Percentiles rank a stretch among this genome's conserved stretches.
These are phyloP conservation scores for Dasypogon diadema DNA, from an alignment of 2,888 invertebrate genomes.

Conservation along the genomic window DNA sequence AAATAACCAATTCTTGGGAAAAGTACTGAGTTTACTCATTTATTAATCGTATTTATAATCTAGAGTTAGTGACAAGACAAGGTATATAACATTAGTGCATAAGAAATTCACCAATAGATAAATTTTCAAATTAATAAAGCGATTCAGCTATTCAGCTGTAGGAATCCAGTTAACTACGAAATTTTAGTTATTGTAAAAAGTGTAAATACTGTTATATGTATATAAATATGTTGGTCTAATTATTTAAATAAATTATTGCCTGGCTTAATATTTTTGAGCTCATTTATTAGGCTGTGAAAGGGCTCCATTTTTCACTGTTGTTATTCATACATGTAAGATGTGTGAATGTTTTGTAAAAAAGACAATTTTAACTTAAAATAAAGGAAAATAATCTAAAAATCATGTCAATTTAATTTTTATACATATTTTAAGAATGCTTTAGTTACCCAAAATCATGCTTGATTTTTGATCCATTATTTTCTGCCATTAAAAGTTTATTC, in stretches of 20 bases:
- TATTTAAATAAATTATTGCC: conserved; percentile 38
- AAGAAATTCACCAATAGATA: background rate
- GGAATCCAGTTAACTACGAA: background rate
- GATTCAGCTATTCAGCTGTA: background rate
- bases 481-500: too few relatives aligned
- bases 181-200: conserved; percentile 11
- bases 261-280: conserved; percentile 29
- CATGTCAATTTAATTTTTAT: too few relatives aligned
- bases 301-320: conserved; percentile 16
- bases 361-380: background rate
- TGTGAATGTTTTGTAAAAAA: background rate
- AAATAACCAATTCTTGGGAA: background rate
- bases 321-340: background rate
- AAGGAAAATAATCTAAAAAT: background rate
- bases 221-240: conserved; percentile 30
- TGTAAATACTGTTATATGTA: conserved; percentile 35
- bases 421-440: too few relatives aligned
- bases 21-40: background rate
- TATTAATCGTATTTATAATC: background rate
- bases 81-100: too few relatives aligned
- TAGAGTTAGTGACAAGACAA: background rate
- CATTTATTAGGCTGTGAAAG: conserved; percentile 39
- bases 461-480: too few relatives aligned
- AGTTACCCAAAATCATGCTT: too few relatives aligned
- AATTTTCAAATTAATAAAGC: background rate